These are phyloP conservation scores for Catocala nupta DNA, from an alignment of 2,888 invertebrate genomes.

Conservation along the genomic window DNA sequence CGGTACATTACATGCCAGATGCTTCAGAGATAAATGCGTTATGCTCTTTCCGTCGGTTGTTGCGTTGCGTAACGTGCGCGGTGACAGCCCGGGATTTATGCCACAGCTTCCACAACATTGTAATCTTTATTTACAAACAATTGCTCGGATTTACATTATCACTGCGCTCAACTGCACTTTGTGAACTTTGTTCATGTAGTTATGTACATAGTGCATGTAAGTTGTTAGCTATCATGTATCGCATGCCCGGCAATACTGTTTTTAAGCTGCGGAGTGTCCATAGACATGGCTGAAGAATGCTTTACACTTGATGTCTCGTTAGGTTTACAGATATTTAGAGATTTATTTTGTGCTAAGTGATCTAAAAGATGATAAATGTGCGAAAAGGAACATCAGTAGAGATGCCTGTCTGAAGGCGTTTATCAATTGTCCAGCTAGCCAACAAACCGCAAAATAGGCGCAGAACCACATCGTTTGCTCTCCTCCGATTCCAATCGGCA, in stretches of 20 bases:
- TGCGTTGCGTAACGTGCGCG: conserved; percentile 73
- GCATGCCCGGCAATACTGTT: background rate
- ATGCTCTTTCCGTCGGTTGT: conserved; percentile 68
- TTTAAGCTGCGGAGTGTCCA: background rate
- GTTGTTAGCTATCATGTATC: background rate
- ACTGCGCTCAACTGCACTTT: conserved; percentile 32
- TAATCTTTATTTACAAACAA: conserved; percentile 70
- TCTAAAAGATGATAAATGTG: conserved; percentile 9
- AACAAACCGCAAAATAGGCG: conserved; percentile 76
- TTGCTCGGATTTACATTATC: conserved; percentile 60
- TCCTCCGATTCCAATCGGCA: conserved; percentile 81
- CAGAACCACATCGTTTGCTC: conserved; percentile 72
- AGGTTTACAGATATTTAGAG: background rate
- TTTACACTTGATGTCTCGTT: background rate
- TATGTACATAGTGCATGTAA: conserved; percentile 3
- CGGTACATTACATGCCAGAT: conserved; percentile 82
- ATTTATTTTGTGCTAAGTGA: too few species aligned
- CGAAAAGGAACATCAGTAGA: conserved; percentile 19
- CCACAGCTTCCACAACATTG: conserved; percentile 57
- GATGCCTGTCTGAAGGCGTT: conserved; percentile 29
- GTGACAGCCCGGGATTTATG: conserved; percentile 70
- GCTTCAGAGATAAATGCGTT: conserved; percentile 77
- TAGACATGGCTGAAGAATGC: background rate
- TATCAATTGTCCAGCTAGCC: conserved; percentile 57
- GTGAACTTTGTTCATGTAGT: conserved; percentile 28